Evolutionary conservation across 1,140 invertebrate species (phyloP), one percentile per base, ranked within the genome.

Genomic region (Melanaphis sacchari): DNA sequence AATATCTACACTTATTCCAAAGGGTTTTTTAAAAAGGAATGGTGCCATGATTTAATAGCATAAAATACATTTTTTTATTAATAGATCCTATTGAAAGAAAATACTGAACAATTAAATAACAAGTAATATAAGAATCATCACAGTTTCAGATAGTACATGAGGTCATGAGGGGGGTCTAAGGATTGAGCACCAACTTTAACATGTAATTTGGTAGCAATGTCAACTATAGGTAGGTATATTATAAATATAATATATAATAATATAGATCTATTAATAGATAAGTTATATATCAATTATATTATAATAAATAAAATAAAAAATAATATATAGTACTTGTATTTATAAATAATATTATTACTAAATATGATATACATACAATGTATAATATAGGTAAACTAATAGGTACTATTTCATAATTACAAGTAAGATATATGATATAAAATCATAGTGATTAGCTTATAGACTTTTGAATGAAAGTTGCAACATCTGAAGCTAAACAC

Each of bases 401-500:
- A 41, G 7, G 22, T 40, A 41, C 24, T 85, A 85, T 85, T 85
- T 85, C 41, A 49, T 88, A 88, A 49, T 88, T 88, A 88, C 43
- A 46, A 52, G 7, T 88, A 52, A 49, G 46, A 49, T 49, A 36
- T 49, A 40, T n/a, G 31, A 87, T 46, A 43, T 43, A 46, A 88
- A n/a, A n/a, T 59, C 31, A 54, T 9, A 54, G 18, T 40, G 88
- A 89, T 54, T n/a, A 36, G 7, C 26, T 84, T n/a, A 49, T 38
- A 52, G 66, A 7, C 49, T 88, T 41, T 76, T 97, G 95, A 59
- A 97, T 94, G 95, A 97, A 97, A 41, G 96, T 95, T 89, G 95
- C 96, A 81, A 98, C 96, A 93, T 96, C 95, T 18, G 95, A 95
- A 36, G 96, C 96, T 93, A 98, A 95, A 94, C 95, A 96, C 94